These are phyloP conservation scores for Tetanocera ferruginea DNA, from an alignment of 2,888 invertebrate species.

Conservation along the genomic window DNA sequence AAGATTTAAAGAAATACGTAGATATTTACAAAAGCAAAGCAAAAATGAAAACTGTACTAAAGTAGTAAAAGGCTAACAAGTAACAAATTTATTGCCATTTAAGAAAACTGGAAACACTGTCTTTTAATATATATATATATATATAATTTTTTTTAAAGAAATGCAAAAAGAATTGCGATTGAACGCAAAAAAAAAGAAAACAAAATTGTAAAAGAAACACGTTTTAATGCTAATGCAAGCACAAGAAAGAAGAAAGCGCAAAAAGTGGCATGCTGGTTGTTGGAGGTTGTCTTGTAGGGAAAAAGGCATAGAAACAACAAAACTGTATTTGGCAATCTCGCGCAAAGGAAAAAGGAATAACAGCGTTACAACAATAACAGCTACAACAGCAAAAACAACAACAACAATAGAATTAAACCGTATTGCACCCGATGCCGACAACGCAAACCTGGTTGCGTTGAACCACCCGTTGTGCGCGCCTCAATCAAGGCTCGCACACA, in stretches of 20 bases:
- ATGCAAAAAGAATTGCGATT: neutral
- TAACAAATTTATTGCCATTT: no score
- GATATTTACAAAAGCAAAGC: neutral
- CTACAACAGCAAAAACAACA: conserved; percentile 15
- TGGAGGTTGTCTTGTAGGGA: neutral
- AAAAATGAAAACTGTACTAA: neutral
- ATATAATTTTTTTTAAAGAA: conserved; percentile 13
- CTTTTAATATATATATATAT: no score
- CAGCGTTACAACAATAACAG: conserved; percentile 18
- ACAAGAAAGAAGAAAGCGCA: neutral
- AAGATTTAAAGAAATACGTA: neutral
- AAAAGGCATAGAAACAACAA: conserved; percentile 23
- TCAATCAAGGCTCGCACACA: conserved; percentile 7
- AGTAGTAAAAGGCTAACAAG: neutral
- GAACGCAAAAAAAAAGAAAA: neutral
- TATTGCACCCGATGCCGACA: conserved; percentile 36
- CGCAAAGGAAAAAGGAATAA: conserved; percentile 10
- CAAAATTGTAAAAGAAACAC: neutral
- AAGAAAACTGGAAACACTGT: no score
- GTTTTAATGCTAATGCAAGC: neutral
- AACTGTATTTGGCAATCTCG: conserved; percentile 36
- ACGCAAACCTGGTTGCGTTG: conserved; percentile 29
- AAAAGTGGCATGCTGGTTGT: neutral
- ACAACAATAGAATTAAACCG: conserved; percentile 21
- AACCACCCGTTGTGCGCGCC: conserved; percentile 6